Evolutionary conservation across 2,797 vertebrate genomes (phyloP).

Genomic region (Epinephelus awoara): DNA sequence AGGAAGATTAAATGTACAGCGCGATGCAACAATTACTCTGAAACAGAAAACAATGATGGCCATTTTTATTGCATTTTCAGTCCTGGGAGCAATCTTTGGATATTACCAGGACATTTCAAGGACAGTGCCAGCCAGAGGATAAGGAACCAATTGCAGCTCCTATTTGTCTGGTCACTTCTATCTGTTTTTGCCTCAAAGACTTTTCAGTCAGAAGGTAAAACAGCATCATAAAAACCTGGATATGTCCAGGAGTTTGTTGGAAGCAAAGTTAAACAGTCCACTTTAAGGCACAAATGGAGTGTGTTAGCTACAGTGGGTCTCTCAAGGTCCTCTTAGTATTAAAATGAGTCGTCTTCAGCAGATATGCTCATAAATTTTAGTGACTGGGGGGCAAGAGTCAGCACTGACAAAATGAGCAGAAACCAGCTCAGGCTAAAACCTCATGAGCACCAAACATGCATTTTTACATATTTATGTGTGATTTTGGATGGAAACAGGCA

Average conservation of each 20-base stretch:
- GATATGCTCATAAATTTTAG: conserved; percentile 42
- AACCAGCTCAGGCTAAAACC: conserved; percentile 40
- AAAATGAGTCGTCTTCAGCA: conserved; percentile 53
- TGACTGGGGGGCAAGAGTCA: conserved; percentile 36
- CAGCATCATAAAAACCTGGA: conserved; percentile 23
- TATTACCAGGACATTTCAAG: conserved; percentile 70
- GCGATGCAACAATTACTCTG: conserved; percentile 58
- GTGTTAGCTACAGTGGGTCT: conserved; percentile 29
- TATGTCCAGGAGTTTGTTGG: conserved; percentile 35
- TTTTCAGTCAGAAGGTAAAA: conserved; percentile 44
- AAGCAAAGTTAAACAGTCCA: conserved; percentile 25
- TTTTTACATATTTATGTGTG: conserved; percentile 51
- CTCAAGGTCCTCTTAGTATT: conserved; percentile 47
- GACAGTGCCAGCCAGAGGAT: conserved; percentile 53
- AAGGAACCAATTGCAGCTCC: conserved; percentile 25
- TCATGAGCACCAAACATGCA: conserved; percentile 25
- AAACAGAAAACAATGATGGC: conserved; percentile 65
- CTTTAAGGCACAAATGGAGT: conserved; percentile 18
- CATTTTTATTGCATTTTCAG: conserved; percentile 65
- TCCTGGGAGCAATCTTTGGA: conserved; percentile 51
- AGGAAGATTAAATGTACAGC: conserved; percentile 52
- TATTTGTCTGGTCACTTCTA: conserved; percentile 36
- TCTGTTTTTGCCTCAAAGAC: conserved; percentile 33
- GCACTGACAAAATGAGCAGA: conserved; percentile 38
- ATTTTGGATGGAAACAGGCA: conserved; percentile 37